Percentiles rank a stretch among this genome's conserved stretches.
phyloP scores from a whole-genome alignment of 2,797 vertebrate species.

The Apogon hyalosoma region DNA sequence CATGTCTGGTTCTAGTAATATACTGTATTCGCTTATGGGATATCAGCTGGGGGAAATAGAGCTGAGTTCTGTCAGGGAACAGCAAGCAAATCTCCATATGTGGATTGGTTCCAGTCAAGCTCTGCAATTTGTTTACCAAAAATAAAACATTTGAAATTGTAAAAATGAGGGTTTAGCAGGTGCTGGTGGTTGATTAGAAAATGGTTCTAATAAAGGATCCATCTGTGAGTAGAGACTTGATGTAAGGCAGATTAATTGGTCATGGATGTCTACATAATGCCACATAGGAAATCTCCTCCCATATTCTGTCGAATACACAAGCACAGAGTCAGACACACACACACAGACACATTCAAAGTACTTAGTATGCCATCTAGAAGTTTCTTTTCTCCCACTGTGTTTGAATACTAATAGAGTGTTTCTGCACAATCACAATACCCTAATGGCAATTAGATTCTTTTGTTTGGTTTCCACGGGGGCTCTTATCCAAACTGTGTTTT shows the following conservation, averaged over 20 bases:
- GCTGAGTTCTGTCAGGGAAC: conserved; percentile 54
- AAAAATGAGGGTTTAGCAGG: conserved; percentile 78
- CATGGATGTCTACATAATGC: conserved; percentile 86
- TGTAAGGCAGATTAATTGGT: conserved; percentile 85
- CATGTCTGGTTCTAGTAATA: conserved; percentile 47
- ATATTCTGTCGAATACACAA: conserved; percentile 73
- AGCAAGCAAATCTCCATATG: conserved; percentile 69
- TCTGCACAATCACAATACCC: conserved; percentile 82
- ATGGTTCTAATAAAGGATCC: conserved; percentile 85
- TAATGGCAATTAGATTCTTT: conserved; percentile 86
- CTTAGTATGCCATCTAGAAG: conserved; percentile 84
- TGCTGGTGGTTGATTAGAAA: conserved; percentile 79
- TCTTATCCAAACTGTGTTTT: conserved; percentile 80
- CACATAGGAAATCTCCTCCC: conserved; percentile 84
- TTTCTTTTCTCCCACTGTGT: conserved; percentile 84
- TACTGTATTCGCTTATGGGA: conserved; percentile 46
- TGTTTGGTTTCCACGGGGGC: conserved; percentile 83
- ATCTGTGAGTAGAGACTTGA: conserved; percentile 83
- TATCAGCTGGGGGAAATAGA: conserved; percentile 44
- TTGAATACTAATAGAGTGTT: conserved; percentile 85
- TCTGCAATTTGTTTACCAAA: conserved; percentile 77
- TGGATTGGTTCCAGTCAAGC: conserved; percentile 81
- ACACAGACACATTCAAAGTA: conserved; percentile 61
- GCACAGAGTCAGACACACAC: conserved; percentile 43
- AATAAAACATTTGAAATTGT: conserved; percentile 79